Conservation (phyloP, 2,888 invertebrate genomes). For the Zeuzera pyrina region DNA sequence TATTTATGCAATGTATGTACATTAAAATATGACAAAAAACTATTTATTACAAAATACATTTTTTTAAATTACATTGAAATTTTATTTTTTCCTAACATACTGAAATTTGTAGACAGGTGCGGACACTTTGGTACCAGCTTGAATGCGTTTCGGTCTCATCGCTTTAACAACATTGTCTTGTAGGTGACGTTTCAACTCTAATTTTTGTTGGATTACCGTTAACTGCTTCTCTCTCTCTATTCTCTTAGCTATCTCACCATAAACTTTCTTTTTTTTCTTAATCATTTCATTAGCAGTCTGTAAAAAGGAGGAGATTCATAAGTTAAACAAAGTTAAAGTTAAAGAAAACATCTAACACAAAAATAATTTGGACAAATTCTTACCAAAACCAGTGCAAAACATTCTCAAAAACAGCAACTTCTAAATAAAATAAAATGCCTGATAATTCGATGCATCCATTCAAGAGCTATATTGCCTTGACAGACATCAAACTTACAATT, state of each 20-base stretch:
- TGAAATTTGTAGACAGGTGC: conserved; percentile 87
- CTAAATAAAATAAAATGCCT: too few relatives aligned
- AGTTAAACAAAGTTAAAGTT: too few relatives aligned
- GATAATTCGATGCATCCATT: too few relatives aligned
- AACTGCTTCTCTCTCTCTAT: conserved; percentile 85
- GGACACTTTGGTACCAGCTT: conserved; percentile 74
- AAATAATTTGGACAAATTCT: too few relatives aligned
- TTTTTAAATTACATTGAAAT: conserved; percentile 5
- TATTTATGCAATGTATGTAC: too few relatives aligned
- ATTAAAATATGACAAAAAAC: conserved; percentile 7
- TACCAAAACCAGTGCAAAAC: too few relatives aligned
- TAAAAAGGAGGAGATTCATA: too few relatives aligned
- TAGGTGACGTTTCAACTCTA: conserved; percentile 80
- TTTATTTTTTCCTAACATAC: conserved; percentile 85
- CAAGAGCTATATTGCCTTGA: too few relatives aligned
- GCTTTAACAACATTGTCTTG: conserved; percentile 70
- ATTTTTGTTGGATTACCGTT: conserved; percentile 82
- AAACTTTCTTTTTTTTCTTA: conserved; percentile 75
- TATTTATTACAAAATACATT: conserved; percentile 14
- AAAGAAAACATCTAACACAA: too few relatives aligned
- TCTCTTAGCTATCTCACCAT: conserved; percentile 82
- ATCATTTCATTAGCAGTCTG: conserved; percentile 63
- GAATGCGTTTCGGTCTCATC: conserved; percentile 77
- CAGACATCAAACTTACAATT: too few relatives aligned
- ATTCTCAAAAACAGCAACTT: too few relatives aligned